phyloP scores from a whole-genome alignment of 30 jellyfish, hydroid and myxozoan species.

The Kudoa iwatai region DNA sequence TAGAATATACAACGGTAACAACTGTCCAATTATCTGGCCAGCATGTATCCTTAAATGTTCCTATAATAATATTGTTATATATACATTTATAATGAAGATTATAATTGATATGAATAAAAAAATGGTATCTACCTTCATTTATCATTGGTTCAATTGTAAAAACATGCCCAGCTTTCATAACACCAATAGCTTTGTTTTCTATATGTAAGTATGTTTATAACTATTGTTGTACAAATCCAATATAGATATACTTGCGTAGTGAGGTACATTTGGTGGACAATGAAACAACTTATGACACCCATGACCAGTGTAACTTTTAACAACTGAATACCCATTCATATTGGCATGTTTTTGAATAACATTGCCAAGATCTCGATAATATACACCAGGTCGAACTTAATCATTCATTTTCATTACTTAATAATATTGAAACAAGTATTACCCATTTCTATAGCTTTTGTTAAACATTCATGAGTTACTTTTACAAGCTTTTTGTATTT shows the following conservation, averaged over 20 bases:
- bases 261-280: not conserved
- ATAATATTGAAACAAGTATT: not conserved
- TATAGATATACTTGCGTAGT: not conserved
- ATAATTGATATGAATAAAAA: not conserved
- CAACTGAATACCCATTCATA: constrained; percentile 43
- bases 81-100: constrained; percentile 1
- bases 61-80: constrained; percentile 3
- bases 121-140: constrained; percentile 19
- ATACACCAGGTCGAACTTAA: constrained; percentile 65
- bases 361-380: constrained; percentile 52
- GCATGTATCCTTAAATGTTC: constrained; percentile 35
- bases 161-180: constrained; percentile 96
- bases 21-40: constrained; percentile 99
- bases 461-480: constrained; percentile 66
- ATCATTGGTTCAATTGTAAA: constrained; percentile 95
- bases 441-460: constrained; percentile 53
- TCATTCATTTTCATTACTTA: no score
- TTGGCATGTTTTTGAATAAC: constrained; percentile 55
- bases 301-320: constrained; percentile 63
- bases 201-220: not conserved
- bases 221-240: not conserved
- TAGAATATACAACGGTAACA: constrained; percentile 26
- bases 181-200: constrained; percentile 73
- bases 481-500: constrained; percentile 17
- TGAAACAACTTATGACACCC: constrained; percentile 35